Percentiles rank a stretch among this genome's conserved stretches.
phyloP scores from a whole-genome alignment of 2,888 invertebrate genomes.

The Serrognathus titanus region DNA sequence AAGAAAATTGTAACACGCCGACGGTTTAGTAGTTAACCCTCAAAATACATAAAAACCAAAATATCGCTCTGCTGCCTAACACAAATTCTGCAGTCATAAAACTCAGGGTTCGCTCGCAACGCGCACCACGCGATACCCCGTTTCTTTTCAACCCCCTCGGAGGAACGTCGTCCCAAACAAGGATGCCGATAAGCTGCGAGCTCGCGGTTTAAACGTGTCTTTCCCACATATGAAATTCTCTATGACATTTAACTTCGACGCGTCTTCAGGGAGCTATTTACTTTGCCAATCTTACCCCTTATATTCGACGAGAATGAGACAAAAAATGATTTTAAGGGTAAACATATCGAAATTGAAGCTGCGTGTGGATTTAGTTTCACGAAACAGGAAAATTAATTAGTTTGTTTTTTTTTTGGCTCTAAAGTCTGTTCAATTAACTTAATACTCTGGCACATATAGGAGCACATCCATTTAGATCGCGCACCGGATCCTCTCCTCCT shows the following conservation, averaged over 20 bases:
- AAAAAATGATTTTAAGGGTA: slow-evolving; percentile 43
- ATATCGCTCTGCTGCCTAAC: slow-evolving; percentile 28
- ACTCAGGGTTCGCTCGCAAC: neutral
- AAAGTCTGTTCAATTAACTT: slow-evolving; percentile 8
- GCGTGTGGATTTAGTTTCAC: no score
- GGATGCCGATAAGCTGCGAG: neutral
- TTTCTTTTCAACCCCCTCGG: neutral
- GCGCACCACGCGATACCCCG: neutral
- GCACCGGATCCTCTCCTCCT: slow-evolving; percentile 6
- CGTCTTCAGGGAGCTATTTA: slow-evolving; percentile 45
- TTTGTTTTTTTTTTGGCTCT: no score
- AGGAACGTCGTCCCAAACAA: neutral
- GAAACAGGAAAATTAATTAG: no score
- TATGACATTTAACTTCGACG: slow-evolving; percentile 48
- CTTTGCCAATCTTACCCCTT: slow-evolving; percentile 44
- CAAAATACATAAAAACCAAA: slow-evolving; percentile 40
- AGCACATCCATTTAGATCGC: slow-evolving; percentile 1
- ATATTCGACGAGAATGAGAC: neutral
- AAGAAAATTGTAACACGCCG: slow-evolving; percentile 31
- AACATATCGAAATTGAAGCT: slow-evolving; percentile 40
- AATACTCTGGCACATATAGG: slow-evolving; percentile 1
- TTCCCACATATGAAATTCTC: slow-evolving; percentile 38
- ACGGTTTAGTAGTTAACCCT: slow-evolving; percentile 40
- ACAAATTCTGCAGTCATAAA: slow-evolving; percentile 15
- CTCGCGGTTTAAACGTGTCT: neutral